These are phyloP conservation scores for Synanceia verrucosa DNA, from an alignment of 2,797 vertebrate species.

Conservation along the genomic window DNA sequence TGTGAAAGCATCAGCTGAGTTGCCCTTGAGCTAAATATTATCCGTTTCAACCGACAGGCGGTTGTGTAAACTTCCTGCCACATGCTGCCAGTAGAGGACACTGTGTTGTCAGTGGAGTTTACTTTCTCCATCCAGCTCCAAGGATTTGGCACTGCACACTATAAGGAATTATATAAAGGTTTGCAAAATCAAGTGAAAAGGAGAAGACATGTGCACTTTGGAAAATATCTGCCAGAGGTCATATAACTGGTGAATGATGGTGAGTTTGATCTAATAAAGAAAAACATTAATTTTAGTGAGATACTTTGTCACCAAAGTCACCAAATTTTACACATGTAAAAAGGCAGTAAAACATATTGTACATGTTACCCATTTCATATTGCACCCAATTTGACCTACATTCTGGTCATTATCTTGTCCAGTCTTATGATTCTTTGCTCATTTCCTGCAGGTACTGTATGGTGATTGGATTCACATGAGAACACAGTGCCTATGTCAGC, in stretches of 20 bases:
- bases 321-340: background rate
- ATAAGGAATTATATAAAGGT: constrained; percentile 51
- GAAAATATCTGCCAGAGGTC: constrained; percentile 6
- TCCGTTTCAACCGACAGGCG: constrained; percentile 42
- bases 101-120: constrained; percentile 65
- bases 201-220: constrained; percentile 1
- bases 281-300: background rate
- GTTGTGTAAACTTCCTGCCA: constrained; percentile 51
- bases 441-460: constrained; percentile 18
- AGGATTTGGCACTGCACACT: constrained; percentile 42
- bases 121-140: constrained; percentile 21
- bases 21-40: constrained; percentile 72
- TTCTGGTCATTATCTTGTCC: background rate
- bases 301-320: background rate
- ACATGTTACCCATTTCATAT: background rate
- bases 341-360: background rate
- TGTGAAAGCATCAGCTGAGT: constrained; percentile 58
- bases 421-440: background rate
- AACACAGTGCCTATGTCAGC: constrained; percentile 25
- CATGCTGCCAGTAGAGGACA: constrained; percentile 76
- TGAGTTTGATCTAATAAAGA: background rate
- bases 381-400: background rate
- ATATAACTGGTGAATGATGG: background rate
- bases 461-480: constrained; percentile 27
- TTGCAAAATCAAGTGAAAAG: constrained; percentile 47